A percentile compares a stretch with the other conserved stretches of the same genome.
Conservation (phyloP, 37 sponge, comb jelly and placozoan genomes). For the Spongilla lacustris region DNA sequence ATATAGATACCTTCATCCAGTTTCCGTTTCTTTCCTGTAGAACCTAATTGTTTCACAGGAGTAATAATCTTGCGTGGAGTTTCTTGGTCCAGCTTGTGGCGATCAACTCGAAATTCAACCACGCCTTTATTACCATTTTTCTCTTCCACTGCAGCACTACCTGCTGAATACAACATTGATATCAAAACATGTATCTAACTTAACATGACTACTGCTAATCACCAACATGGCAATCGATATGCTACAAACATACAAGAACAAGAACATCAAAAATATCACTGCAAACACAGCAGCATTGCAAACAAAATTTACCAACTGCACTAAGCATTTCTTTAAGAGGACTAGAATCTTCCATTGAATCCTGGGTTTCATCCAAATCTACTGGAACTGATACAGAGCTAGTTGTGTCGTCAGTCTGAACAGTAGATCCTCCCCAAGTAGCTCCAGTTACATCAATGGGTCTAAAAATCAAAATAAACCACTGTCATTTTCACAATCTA, state of each 20-base stretch:
- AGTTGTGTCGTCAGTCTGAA: constrained; percentile 25
- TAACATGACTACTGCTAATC: too few species aligned
- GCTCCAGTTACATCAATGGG: constrained; percentile 53
- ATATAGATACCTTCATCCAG: constrained; percentile 17
- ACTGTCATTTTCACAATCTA: not conserved
- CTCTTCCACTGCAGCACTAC: constrained; percentile 38
- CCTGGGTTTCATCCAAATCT: constrained; percentile 19
- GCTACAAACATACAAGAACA: too few species aligned
- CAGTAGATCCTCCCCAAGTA: constrained; percentile 85
- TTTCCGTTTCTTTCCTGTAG: constrained; percentile 64
- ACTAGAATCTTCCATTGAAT: not conserved
- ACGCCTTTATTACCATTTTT: too few species aligned
- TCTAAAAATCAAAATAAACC: not conserved
- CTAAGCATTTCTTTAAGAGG: not conserved
- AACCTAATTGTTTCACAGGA: not conserved
- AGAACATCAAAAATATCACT: too few species aligned
- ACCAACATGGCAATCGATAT: too few species aligned
- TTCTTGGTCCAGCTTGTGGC: constrained; percentile 53
- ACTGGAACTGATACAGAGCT: constrained; percentile 26
- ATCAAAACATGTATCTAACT: not conserved
- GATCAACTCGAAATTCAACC: constrained; percentile 54
- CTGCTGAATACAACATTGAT: constrained; percentile 10
- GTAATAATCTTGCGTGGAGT: constrained; percentile 20
- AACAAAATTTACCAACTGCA: not conserved
- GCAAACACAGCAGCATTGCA: too few species aligned